A percentile compares a stretch with the other conserved stretches of the same genome.
These are phyloP conservation scores for Heliconius himera DNA, from an alignment of 1,140 invertebrate genomes.

Conservation along the genomic window DNA sequence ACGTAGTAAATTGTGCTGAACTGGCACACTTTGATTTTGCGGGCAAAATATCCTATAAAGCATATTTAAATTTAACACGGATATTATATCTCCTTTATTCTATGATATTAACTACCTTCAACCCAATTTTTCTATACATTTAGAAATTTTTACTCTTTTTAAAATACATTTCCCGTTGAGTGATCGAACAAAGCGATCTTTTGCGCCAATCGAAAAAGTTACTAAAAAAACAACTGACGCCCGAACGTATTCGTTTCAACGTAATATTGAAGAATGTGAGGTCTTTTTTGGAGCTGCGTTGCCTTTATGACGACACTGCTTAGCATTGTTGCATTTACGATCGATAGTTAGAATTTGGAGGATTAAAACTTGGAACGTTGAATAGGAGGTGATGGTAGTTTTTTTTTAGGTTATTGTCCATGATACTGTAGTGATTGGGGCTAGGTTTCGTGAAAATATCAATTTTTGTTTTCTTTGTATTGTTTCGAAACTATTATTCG, in stretches of 20 bases:
- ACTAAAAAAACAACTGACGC: slow-evolving; percentile 25
- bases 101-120: neutral
- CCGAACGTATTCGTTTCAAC: slow-evolving; percentile 36
- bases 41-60: too few species aligned
- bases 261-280: slow-evolving; percentile 34
- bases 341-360: slow-evolving; percentile 6
- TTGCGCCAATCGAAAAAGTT: slow-evolving; percentile 34
- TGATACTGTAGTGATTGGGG: neutral
- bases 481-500: neutral
- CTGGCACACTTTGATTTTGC: too few species aligned
- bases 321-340: slow-evolving; percentile 13
- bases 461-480: neutral
- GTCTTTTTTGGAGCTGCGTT: slow-evolving; percentile 36
- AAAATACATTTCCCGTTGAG: slow-evolving; percentile 16
- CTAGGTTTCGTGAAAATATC: neutral
- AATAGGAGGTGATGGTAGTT: neutral
- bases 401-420: neutral
- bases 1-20: too few species aligned
- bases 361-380: neutral
- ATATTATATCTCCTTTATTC: neutral
- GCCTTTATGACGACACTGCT: slow-evolving; percentile 27
- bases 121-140: neutral
- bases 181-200: slow-evolving; percentile 27
- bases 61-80: neutral
- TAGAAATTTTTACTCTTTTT: neutral